Percentiles rank a stretch among this genome's conserved stretches.
phyloP scores from a whole-genome alignment of 2,113 vertebrate species.

The Gulo gulo region DNA sequence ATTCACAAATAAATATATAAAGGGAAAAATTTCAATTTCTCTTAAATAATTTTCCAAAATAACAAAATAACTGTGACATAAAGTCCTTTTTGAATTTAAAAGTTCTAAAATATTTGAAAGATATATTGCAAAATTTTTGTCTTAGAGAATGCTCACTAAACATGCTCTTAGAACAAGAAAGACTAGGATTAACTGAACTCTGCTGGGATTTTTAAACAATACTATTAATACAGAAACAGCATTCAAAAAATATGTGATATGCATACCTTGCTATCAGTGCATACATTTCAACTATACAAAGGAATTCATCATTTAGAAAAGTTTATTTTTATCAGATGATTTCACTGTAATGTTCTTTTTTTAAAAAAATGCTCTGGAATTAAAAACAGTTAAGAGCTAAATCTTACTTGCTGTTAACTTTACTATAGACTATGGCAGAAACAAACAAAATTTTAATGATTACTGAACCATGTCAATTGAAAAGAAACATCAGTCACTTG shows the following conservation, averaged over 20 bases:
- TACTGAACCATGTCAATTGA: background rate
- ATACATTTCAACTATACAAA: background rate
- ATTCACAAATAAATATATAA: background rate
- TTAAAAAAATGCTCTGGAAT: background rate
- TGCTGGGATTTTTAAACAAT: background rate
- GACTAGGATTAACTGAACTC: background rate
- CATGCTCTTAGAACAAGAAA: background rate
- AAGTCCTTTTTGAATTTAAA: background rate
- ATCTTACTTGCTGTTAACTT: background rate
- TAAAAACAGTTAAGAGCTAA: background rate
- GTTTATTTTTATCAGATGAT: background rate
- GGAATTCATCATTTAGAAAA: background rate
- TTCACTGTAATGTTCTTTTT: background rate
- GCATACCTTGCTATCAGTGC: background rate
- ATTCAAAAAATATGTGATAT: background rate
- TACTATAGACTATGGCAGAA: background rate
- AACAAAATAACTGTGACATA: background rate
- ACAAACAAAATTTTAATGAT: background rate
- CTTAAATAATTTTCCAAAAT: background rate
- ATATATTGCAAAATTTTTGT: background rate
- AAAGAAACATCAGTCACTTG: background rate
- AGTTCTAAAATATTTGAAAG: slow-evolving; percentile 7
- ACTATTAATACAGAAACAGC: background rate
- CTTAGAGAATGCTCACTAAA: background rate
- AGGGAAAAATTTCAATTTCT: background rate